These are phyloP conservation scores for Austrofundulus limnaeus DNA, from an alignment of 2,113 vertebrate genomes.

Conservation along the genomic window DNA sequence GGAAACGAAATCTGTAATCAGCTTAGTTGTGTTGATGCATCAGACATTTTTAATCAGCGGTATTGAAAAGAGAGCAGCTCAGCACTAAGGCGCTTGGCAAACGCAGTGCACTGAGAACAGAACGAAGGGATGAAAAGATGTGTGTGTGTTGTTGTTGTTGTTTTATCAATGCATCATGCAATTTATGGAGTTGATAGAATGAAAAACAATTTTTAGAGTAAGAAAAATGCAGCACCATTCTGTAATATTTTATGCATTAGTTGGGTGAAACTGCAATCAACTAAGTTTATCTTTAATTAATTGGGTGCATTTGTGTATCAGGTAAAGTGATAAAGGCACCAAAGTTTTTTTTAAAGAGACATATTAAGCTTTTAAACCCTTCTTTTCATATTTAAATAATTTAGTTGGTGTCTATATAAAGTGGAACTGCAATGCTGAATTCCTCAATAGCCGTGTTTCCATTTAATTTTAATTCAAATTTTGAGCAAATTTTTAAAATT, in stretches of 20 bases:
- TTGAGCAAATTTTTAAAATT: too few relatives aligned
- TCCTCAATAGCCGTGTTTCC: too few relatives aligned
- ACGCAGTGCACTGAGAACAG: conserved; percentile 45
- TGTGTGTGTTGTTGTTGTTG: conserved; percentile 5
- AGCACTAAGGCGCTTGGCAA: conserved; percentile 74
- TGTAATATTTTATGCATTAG: not conserved
- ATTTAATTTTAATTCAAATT: too few relatives aligned
- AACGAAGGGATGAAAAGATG: conserved; percentile 24
- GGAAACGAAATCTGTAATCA: conserved; percentile 79
- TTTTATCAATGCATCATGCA: conserved; percentile 14
- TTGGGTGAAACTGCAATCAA: too few relatives aligned
- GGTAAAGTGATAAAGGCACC: not conserved
- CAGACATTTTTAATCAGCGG: conserved; percentile 78
- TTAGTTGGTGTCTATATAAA: too few relatives aligned
- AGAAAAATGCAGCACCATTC: conserved; percentile 1
- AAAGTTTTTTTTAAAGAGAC: not conserved
- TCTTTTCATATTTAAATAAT: too few relatives aligned
- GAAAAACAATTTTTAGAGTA: conserved; percentile 25
- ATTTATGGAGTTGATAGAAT: conserved; percentile 26
- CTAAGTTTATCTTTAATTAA: not conserved
- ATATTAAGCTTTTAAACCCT: too few relatives aligned
- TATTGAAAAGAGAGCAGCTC: conserved; percentile 75
- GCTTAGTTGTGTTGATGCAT: conserved; percentile 79
- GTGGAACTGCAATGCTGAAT: too few relatives aligned
- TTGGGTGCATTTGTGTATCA: not conserved